These are phyloP conservation scores for Rhadinocentrus ornatus DNA, from an alignment of 2,797 vertebrate genomes.

Conservation along the genomic window DNA sequence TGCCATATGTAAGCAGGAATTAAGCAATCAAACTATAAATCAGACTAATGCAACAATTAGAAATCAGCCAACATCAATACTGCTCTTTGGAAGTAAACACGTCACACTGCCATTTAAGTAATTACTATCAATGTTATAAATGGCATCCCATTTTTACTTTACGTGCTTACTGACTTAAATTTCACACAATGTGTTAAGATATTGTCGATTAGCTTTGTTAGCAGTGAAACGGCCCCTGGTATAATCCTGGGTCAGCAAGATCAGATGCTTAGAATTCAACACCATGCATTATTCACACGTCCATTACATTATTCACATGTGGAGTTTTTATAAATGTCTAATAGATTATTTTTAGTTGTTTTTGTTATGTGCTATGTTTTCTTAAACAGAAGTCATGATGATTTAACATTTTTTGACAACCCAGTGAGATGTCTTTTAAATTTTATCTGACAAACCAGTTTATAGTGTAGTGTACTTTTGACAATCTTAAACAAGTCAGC, in stretches of 20 bases:
- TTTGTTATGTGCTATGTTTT: too few relatives aligned
- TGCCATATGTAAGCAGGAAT: slow-evolving; percentile 28
- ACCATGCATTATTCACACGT: not conserved
- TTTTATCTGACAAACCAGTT: too few relatives aligned
- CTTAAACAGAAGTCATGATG: too few relatives aligned
- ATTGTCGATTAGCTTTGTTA: not conserved
- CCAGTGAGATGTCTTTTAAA: too few relatives aligned
- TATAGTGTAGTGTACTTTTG: too few relatives aligned
- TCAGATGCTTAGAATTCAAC: not conserved
- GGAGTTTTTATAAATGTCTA: not conserved
- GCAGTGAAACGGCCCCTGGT: not conserved
- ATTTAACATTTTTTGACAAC: too few relatives aligned
- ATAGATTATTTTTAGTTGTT: not conserved
- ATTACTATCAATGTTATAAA: not conserved
- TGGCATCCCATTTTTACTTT: not conserved
- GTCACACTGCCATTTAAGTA: not conserved
- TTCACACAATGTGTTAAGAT: not conserved
- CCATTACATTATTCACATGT: not conserved
- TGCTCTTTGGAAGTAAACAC: not conserved
- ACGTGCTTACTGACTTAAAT: not conserved
- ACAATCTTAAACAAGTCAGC: too few relatives aligned
- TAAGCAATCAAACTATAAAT: slow-evolving; percentile 3
- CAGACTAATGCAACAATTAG: slow-evolving; percentile 8
- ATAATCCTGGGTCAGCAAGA: not conserved
- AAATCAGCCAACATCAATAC: not conserved